phyloP scores from a whole-genome alignment of 2,113 vertebrate genomes.

The Myodes glareolus region DNA sequence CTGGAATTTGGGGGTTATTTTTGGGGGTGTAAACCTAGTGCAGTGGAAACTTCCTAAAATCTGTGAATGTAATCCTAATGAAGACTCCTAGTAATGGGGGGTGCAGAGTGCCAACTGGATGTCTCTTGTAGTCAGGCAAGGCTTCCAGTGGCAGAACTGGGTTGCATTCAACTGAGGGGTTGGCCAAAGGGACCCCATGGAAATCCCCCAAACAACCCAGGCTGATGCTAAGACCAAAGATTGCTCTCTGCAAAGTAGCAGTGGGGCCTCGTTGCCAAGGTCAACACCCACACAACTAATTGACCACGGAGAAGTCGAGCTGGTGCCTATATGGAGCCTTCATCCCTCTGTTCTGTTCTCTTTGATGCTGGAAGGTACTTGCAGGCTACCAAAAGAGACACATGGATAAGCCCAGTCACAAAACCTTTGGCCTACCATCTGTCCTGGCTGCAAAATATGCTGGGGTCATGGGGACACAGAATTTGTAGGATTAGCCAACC shows the following conservation, averaged over 20 bases:
- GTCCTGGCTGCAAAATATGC: neutral
- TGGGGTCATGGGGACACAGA: neutral
- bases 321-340: neutral
- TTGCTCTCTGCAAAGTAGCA: neutral
- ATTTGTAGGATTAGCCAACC: neutral
- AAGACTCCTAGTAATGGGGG: neutral
- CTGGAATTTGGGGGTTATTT: neutral
- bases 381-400: neutral
- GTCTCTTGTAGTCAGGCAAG: neutral
- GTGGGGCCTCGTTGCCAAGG: rapidly evolving
- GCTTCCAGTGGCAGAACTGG: neutral
- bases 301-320: neutral
- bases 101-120: neutral
- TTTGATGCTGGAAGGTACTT: neutral
- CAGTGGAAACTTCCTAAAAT: neutral
- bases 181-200: neutral
- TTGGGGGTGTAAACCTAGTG: neutral
- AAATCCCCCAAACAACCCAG: neutral
- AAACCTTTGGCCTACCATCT: too few species aligned
- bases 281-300: neutral
- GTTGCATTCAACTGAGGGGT: neutral
- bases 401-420: neutral
- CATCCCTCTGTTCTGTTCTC: neutral
- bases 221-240: neutral
- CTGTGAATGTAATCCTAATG: neutral